Evolutionary conservation across 2,113 vertebrate genomes (phyloP), one percentile per base, ranked within the genome.

Genomic region (Apodemus speciosus): DNA sequence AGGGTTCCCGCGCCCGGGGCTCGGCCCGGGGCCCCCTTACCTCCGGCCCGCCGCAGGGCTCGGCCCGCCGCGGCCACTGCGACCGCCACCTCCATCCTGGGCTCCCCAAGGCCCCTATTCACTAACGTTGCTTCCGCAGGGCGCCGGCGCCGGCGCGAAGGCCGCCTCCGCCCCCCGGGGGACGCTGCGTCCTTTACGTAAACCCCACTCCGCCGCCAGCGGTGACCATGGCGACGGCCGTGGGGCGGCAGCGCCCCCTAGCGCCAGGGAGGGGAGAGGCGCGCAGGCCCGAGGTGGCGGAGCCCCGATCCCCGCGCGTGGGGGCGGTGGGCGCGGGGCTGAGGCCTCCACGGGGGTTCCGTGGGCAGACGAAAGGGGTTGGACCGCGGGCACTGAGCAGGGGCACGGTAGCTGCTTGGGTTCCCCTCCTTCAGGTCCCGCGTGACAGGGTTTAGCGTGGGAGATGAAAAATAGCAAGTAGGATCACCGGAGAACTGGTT

Each of bases 101-200:
- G 97, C 97, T 96, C 96, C 94, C 80, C 96, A 96, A 97, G 97
- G 98, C 97, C 97, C 97, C 97, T 94, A 97, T 97, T 97, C 98
- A 97, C 97, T 91, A 97, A 97, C 94, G 79, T 97, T 97, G 97
- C 98, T 98, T 98, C 97, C 98, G 97, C 96, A 97, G 96, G 96
- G 97, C 96, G 97, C 97, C 97, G 97, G 97, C 97, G 97, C 97
- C 97, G 97, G 96, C 95, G 95, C 97, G 96, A 94, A 97, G 95
- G 96, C 98, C 98, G 95, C 98, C 98, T 97, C 98, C 97, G 97
- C 98, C 98, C 94, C 97, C 97, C 96, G 97, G 96, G 97, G 98
- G 98, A 98, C 98, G 98, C 98, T 98, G 98, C 98, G 98, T 97
- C 98, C 98, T 97, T 98, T 98, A 96, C 98, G 98, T 98, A 98